A percentile compares a stretch with the other conserved stretches of the same genome.
phyloP scores from a whole-genome alignment of 2,888 invertebrate species.

The Bugulina stolonifera region DNA sequence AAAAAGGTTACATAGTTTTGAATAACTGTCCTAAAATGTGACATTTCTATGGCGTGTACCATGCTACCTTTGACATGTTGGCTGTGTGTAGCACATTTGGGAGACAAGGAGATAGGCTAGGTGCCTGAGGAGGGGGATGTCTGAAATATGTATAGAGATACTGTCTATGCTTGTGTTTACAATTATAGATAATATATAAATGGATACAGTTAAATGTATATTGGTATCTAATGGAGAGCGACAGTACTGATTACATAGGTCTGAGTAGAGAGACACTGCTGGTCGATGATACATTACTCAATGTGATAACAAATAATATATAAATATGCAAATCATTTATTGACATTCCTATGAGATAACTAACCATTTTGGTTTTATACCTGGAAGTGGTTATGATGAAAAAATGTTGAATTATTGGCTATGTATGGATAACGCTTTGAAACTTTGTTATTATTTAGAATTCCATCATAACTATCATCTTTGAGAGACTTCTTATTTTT shows the following conservation, averaged over 20 bases:
- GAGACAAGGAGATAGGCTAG: not conserved
- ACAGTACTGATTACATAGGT: not conserved
- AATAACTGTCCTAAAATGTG: too few species aligned
- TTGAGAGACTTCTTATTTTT: too few species aligned
- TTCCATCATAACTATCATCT: too few species aligned
- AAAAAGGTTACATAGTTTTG: too few species aligned
- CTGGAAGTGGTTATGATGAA: too few species aligned
- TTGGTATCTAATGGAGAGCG: not conserved
- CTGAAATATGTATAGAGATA: too few species aligned
- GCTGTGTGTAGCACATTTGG: not conserved
- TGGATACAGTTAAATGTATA: not conserved
- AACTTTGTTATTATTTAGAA: too few species aligned
- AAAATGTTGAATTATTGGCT: too few species aligned
- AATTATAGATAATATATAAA: slow-evolving; percentile 1
- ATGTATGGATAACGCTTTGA: too few species aligned
- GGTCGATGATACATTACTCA: slow-evolving; percentile 1
- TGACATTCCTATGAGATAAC: slow-evolving; percentile 19
- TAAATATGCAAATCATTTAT: slow-evolving; percentile 23
- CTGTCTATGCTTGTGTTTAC: slow-evolving; percentile 18
- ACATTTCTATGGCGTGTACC: too few species aligned
- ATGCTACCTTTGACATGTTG: too few species aligned
- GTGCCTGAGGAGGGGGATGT: not conserved
- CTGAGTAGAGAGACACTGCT: not conserved
- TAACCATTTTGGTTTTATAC: too few species aligned
- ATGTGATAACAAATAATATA: slow-evolving; percentile 2